phyloP scores from a whole-genome alignment of 2,113 vertebrate genomes.

The Chiloscyllium plagiosum region DNA sequence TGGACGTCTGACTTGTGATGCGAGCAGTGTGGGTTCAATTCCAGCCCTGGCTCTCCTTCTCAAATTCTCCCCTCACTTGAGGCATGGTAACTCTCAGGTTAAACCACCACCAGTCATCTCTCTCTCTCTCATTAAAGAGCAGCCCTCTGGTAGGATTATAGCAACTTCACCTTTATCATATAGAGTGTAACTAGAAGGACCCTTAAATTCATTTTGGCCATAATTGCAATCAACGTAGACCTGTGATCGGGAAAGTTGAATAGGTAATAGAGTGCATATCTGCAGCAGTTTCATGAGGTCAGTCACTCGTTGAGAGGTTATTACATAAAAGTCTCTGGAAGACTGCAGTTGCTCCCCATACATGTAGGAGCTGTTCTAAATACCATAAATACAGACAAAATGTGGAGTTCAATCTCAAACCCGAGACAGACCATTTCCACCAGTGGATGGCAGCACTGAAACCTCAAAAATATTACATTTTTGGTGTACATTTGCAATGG shows the following conservation, averaged over 20 bases:
- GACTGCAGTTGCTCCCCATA: neutral
- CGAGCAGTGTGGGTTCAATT: too few relatives aligned
- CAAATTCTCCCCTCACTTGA: too few relatives aligned
- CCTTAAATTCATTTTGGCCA: neutral
- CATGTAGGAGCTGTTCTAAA: neutral
- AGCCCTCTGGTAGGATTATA: too few relatives aligned
- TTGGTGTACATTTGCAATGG: neutral
- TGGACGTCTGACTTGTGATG: too few relatives aligned
- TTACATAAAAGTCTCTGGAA: too few relatives aligned
- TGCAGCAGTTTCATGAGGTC: neutral
- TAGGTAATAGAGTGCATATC: neutral
- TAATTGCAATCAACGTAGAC: neutral
- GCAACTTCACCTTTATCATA: too few relatives aligned
- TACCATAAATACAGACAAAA: neutral
- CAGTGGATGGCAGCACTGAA: slow-evolving; percentile 27
- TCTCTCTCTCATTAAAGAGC: too few relatives aligned
- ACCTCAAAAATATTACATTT: neutral
- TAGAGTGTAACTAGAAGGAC: neutral
- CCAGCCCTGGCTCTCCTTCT: too few relatives aligned
- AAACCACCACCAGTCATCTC: too few relatives aligned
- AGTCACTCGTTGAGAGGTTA: neutral
- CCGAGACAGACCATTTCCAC: neutral
- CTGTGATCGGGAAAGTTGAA: neutral
- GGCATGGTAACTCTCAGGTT: too few relatives aligned
- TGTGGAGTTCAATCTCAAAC: neutral